phyloP scores from a whole-genome alignment of 2,113 vertebrate genomes.

The Bubalus kerabau region DNA sequence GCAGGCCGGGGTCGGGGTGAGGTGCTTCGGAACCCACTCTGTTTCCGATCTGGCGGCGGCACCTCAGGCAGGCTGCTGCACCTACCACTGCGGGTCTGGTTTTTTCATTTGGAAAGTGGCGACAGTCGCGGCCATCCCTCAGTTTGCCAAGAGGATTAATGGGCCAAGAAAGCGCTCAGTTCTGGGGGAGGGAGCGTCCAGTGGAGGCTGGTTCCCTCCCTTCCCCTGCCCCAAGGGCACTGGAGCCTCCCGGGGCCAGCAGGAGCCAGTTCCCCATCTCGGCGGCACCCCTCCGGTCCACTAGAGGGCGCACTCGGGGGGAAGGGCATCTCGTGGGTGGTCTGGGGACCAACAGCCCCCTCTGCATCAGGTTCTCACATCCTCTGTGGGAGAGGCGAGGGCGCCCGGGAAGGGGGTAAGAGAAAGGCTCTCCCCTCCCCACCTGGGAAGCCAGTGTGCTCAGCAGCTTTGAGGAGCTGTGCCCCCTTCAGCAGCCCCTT shows the following conservation, averaged over 20 bases:
- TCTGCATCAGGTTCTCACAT: background rate
- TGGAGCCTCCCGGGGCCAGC: background rate
- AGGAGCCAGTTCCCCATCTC: rapidly evolving
- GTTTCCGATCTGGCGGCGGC: no score
- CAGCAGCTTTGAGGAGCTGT: background rate
- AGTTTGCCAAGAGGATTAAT: background rate
- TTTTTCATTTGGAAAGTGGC: background rate
- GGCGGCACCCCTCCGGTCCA: background rate
- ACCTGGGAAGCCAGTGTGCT: background rate
- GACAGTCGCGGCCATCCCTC: background rate
- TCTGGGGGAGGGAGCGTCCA: background rate
- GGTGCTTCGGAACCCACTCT: background rate
- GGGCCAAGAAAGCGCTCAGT: no score
- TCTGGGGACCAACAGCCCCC: background rate
- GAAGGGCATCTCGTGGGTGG: background rate
- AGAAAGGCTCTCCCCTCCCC: background rate
- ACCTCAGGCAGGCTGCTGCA: background rate
- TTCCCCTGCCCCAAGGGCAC: rapidly evolving
- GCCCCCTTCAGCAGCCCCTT: rapidly evolving
- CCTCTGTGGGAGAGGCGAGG: rapidly evolving
- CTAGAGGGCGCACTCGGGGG: background rate
- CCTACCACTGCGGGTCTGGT: background rate
- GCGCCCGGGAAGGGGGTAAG: background rate
- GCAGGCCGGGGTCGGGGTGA: rapidly evolving
- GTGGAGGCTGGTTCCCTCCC: background rate